Evolutionary conservation across 2,113 vertebrate genomes (phyloP).

Genomic region (Ceratotherium simum): DNA sequence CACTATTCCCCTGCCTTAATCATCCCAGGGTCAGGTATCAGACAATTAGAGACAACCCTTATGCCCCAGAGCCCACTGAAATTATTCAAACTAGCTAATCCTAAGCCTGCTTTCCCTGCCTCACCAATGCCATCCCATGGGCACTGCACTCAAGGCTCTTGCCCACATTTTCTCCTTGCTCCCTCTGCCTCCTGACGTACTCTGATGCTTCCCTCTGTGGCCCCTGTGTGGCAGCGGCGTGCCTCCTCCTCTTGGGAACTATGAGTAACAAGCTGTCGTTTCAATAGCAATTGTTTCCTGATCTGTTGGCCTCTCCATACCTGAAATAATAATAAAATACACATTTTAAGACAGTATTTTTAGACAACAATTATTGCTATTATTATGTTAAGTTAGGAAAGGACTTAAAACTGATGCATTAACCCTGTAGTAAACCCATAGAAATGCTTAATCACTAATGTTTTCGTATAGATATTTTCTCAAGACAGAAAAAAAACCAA

Average conservation of each 20-base stretch:
- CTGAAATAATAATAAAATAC: not conserved
- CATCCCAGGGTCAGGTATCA: too few species aligned
- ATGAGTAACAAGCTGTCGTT: not conserved
- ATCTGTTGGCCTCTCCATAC: not conserved
- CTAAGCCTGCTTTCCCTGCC: not conserved
- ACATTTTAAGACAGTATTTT: not conserved
- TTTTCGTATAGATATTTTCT: constrained; percentile 26
- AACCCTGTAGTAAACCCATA: not conserved
- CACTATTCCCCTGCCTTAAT: not conserved
- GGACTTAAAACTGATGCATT: not conserved
- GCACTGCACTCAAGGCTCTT: not conserved
- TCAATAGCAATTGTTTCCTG: not conserved
- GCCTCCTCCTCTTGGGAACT: not conserved
- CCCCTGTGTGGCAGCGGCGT: not conserved
- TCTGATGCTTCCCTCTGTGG: not conserved
- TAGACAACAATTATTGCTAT: not conserved
- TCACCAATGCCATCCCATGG: not conserved
- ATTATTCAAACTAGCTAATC: not conserved
- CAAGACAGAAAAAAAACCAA: not conserved
- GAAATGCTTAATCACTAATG: not conserved
- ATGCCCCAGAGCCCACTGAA: not conserved
- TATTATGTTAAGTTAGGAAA: not conserved
- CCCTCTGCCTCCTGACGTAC: not conserved
- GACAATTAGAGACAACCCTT: not conserved
- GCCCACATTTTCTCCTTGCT: not conserved